Base-by-base conservation (phyloP, 2,113 vertebrate species). In the Beaufortia kweichowensis region DNA sequence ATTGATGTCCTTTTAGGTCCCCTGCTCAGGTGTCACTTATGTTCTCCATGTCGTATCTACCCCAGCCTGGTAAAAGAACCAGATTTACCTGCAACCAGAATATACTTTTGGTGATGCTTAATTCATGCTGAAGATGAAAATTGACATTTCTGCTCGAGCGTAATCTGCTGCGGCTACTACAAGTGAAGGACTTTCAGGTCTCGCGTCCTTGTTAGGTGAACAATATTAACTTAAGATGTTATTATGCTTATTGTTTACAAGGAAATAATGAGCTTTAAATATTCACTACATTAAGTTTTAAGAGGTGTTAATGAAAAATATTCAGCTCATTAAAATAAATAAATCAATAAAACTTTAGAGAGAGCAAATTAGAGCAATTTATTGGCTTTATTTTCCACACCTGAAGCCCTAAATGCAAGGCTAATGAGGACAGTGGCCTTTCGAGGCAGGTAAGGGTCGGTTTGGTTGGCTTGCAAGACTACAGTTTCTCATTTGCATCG, bases 1-100 rank as follows among this genome's bases (percentile, higher is more conserved):
- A 92, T 88, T 89, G 86, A 90, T 90, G 90, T 84, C 85, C 85
- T 90, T 88, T 89, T 87, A 88, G 83, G 84, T 84, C 70, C 68
- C 83, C 82, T 81, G 85, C 84, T 83, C 85, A 84, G 85, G 83
- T 80, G 85, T 85, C 69, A 72, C 72, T 59, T 59, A 55, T 82
- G 76, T 79, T 56, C 50, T 33, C 84, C 80, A 63, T 85, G 70
- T 89, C 89, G 80, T 88, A 87, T 87, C 43, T 61, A 43, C 63
- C 55, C 60, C 33, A 62, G 70, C 48, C 62, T 69, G 53, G 76
- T 75, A 70, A 24, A 50, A 65, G 48, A 71, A 67, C 73, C 81
- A 72, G 76, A 82, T 82, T 76, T 79, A 72, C 76, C 53, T 21
- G 29, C 41, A 26, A 48, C 55, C 60, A 75, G 11, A 50, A 66